Evolutionary conservation across 2,888 invertebrate species (phyloP), one percentile per base, ranked within the genome.

Genomic region (Polymixis lichenea): DNA sequence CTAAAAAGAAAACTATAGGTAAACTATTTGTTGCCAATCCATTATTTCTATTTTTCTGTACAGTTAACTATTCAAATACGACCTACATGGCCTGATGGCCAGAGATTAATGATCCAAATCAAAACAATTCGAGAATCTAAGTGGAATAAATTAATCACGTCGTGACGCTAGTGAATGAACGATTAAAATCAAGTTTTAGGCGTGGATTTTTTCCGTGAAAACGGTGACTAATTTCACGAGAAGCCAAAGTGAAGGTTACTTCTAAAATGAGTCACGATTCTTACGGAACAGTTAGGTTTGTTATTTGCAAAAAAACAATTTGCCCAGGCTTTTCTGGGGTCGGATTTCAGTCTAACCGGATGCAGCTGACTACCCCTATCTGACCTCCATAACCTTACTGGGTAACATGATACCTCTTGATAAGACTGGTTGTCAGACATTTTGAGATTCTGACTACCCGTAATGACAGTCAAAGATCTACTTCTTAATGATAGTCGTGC

Each of bases 161-260:
- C 32, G 46, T 38, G 62, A 22, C 1, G 71, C n/a, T 61, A 75
- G 68, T 67, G 58, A 86, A 81, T 80, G 62, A 75, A 78, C 73
- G 73, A 79, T 81, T 76, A 77, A 72, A 77, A 80, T 80, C 75
- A 76, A 64, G 72, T 87, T 83, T 61, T 67, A 51, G 51, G 13
- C 64, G 60, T 55, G 28, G 64, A 68, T 78, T 78, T 72, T 69
- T 86, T 77, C 82, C 71, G 64, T 38, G 75, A 78, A 85, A 82
- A 76, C 56, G 70, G 56, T 87, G 87, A 87, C 86, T 84, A 82
- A 87, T 76, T 71, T 80, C 65, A 65, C 46, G 74, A 73, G 72
- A 81, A 75, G 38, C 58, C 72, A 72, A 83, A 72, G 72, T 80
- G 78, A 82, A 87, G 86, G 86, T 72, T 80, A 72, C 17, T 55